These are phyloP conservation scores for Chelonia mydas DNA, from an alignment of 2,797 vertebrate genomes.

Conservation along the genomic window DNA sequence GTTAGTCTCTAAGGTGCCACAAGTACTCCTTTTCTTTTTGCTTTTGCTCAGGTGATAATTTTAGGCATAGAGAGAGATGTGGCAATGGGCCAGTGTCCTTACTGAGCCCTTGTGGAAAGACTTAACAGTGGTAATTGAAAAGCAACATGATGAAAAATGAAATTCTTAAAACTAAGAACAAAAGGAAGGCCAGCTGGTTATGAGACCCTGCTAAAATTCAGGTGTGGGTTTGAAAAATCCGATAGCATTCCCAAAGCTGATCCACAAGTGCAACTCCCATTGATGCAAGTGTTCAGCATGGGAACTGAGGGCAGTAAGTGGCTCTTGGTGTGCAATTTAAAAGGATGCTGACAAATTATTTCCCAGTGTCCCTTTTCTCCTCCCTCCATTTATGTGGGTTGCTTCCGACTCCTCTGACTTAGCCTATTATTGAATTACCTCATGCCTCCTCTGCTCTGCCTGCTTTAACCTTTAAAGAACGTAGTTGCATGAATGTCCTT, in stretches of 20 bases:
- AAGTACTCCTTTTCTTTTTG: no score
- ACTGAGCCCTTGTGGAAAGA: neutral
- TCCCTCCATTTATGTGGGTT: neutral
- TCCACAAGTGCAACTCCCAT: neutral
- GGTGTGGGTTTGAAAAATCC: neutral
- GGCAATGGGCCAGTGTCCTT: neutral
- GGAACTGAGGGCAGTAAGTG: neutral
- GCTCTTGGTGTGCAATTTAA: neutral
- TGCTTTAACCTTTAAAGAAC: fast-evolving
- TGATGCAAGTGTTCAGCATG: neutral
- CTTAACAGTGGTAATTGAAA: neutral
- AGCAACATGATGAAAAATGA: neutral
- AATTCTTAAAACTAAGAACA: neutral
- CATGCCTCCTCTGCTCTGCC: neutral
- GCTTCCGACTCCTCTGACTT: neutral
- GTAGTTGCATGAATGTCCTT: neutral
- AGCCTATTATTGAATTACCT: neutral
- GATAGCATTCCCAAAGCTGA: neutral
- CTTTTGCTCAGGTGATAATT: neutral
- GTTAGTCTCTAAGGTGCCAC: no score
- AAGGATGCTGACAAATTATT: neutral
- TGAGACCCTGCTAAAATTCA: neutral
- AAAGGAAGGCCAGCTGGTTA: neutral
- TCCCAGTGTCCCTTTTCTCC: neutral
- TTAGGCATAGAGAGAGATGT: neutral